Percentiles rank a stretch among this genome's conserved stretches.
These are phyloP conservation scores for Melieria picta DNA, from an alignment of 2,888 invertebrate genomes.

Conservation along the genomic window DNA sequence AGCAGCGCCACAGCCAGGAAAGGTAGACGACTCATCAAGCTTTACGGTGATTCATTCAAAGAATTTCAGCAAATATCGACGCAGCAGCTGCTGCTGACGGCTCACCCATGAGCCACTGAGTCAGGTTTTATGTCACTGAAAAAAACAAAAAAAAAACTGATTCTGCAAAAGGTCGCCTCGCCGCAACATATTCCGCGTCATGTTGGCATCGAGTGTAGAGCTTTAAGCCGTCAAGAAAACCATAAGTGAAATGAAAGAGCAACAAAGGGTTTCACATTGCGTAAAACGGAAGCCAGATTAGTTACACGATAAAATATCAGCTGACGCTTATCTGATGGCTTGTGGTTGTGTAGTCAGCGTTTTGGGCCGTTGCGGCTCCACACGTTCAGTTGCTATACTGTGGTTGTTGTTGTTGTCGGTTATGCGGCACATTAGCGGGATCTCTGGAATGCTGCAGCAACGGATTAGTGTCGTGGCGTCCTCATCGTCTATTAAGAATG, in stretches of 20 bases:
- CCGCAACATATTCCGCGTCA: no score
- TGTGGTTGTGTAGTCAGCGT: constrained; percentile 6
- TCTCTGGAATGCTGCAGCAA: no score
- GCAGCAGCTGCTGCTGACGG: no score
- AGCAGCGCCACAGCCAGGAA: not conserved
- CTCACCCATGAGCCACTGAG: no score
- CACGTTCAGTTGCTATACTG: not conserved
- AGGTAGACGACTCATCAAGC: not conserved
- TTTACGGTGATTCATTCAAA: constrained; percentile 23
- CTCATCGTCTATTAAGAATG: no score
- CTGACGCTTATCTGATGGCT: constrained; percentile 24
- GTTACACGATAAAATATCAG: constrained; percentile 39
- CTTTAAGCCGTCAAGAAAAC: no score
- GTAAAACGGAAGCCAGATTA: constrained; percentile 34
- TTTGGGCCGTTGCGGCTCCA: not conserved
- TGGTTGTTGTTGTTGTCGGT: not conserved
- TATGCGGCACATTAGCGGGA: no score
- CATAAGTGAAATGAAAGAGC: no score
- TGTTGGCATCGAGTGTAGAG: no score
- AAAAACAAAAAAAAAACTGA: not conserved
- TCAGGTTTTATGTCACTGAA: not conserved
- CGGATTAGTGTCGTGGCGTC: no score
- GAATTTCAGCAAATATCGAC: not conserved
- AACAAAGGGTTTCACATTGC: constrained; percentile 24
- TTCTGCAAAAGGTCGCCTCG: not conserved